Conservation (phyloP, 2,113 vertebrate genomes). For the Lampris incognitus region DNA sequence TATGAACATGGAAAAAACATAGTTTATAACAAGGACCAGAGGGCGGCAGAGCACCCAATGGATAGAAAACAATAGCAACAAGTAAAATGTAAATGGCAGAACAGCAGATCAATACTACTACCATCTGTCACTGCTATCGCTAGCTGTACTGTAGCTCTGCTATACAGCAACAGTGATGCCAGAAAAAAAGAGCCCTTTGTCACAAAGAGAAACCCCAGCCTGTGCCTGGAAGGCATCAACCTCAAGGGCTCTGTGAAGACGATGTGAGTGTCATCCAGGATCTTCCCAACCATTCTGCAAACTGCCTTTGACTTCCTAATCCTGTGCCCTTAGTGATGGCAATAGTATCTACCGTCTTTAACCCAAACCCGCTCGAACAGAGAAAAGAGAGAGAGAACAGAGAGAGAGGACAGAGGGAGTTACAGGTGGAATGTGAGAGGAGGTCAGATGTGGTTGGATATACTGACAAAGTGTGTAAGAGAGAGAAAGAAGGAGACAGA, state of each 20-base stretch:
- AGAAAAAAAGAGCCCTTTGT: slow-evolving; percentile 39
- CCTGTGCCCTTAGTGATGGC: slow-evolving; percentile 31
- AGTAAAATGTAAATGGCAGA: slow-evolving; percentile 13
- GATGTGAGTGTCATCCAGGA: slow-evolving; percentile 61
- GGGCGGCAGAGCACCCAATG: background rate
- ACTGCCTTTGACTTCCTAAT: slow-evolving; percentile 52
- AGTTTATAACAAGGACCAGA: slow-evolving; percentile 1
- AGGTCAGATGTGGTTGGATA: slow-evolving; percentile 3
- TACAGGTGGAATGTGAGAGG: no score
- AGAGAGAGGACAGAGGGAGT: background rate
- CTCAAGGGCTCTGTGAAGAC: slow-evolving; percentile 44
- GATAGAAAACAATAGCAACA: slow-evolving; percentile 22
- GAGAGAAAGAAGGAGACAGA: slow-evolving; percentile 25
- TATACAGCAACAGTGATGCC: background rate
- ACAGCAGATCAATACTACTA: slow-evolving; percentile 20
- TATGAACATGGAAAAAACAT: slow-evolving; percentile 24
- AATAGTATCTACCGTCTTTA: slow-evolving; percentile 41
- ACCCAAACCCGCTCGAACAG: background rate
- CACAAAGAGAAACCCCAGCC: slow-evolving; percentile 8
- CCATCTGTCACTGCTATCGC: slow-evolving; percentile 24
- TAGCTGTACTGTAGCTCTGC: slow-evolving; percentile 23
- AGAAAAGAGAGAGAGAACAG: background rate
- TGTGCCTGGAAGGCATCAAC: slow-evolving; percentile 49
- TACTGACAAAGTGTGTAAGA: slow-evolving; percentile 25
- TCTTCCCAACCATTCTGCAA: slow-evolving; percentile 35